Base-by-base conservation (phyloP, 2,113 vertebrate genomes). In the Alectura lathami region DNA sequence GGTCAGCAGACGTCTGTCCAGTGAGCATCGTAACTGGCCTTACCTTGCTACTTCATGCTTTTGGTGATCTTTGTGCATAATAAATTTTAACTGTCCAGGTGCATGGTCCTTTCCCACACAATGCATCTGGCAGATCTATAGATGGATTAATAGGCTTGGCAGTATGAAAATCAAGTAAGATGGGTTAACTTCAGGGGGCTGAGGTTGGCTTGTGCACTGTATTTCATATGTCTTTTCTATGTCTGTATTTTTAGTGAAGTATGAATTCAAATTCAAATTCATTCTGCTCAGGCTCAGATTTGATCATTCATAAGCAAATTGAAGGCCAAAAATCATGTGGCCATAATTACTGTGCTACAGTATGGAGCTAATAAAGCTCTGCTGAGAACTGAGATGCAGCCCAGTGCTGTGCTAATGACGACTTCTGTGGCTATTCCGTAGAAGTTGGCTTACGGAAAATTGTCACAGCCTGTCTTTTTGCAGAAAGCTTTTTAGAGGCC, bases 351-450 rank as follows among this genome's bases (percentile, higher is more conserved):
- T 43, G 76, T 54, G 76, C 32, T 91, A 70, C 26, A 59, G 51
- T 74, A 47, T 32, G 16, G 56, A 93, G 83, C 68, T 92, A 86
- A 83, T 78, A 93, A 83, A 67, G 50, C 42, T 47, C 54, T 92
- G 56, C 59, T 1, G 26, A 80, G 64, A 76, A 22, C 43, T 22
- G 47, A 92, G 76, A 27, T 59, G 72, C 63, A 90, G 72, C 64
- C 51, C 59, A 56, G 47, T 9, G 13, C 88, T 95, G 68, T 40
- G 26, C 80, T 94, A 91, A 93, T 86, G 92, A 59, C 47, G 77
- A 18, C 26, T 77, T 95, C 15, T 36, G 16, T 0, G 20, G 83
- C 75, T 88, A 6, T 74, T 54, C 54, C 1, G 0, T 90, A 81
- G 56, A 90, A 74, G 51, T 30, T 93, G 86, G 64, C 88, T 69